Base-by-base conservation (phyloP, 92 coral and sea anemone species). In the Phenganax stokvisi region DNA sequence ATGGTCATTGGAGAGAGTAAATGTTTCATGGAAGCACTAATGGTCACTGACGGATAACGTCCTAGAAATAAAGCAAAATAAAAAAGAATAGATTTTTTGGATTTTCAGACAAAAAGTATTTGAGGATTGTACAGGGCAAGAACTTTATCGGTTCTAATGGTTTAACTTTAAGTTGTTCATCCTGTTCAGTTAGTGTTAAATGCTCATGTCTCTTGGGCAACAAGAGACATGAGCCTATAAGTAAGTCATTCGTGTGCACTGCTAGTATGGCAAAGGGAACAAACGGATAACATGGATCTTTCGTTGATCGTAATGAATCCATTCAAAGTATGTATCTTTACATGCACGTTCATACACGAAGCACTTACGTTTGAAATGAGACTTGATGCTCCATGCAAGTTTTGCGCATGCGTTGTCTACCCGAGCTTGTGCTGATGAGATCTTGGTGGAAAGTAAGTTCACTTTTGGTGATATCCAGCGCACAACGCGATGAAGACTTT, bases 401-500 rank as follows among this genome's bases (percentile, higher is more conserved):
- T 52, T 58, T 1, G 69, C 47, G 60, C 81, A 76, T 29, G 81
- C 69, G 25, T 57, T 76, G 70, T 76, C 81, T 47, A 76, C 7
- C 10, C 54, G 28, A 12, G 70, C 70, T 59, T 76, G 69, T 6
- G 81, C 81, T 57, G 70, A 31, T 1, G 81, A 76, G 11, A 76
- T 76, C 59, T 57, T 59, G 8, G 70, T 59, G n/a, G 81, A 61
- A 59, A 57, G 56, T 76, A 55, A 28, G 47, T 76, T 76, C 6
- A 59, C 71, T 54, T 57, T 76, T 57, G 69, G 81, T 0, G 83
- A 79, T n/a, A 79, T 64, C 62, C 44, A 60, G 15, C 83, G 57
- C 2, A 79, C 83, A 15, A 65, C 54, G 8, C 76, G 89, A 63
- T 86, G 76, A 74, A 81, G 84, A 66, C 61, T 81, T 62, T 81